Evolutionary conservation across 2,113 vertebrate species (phyloP).

Genomic region (Phylloscopus whistleri): DNA sequence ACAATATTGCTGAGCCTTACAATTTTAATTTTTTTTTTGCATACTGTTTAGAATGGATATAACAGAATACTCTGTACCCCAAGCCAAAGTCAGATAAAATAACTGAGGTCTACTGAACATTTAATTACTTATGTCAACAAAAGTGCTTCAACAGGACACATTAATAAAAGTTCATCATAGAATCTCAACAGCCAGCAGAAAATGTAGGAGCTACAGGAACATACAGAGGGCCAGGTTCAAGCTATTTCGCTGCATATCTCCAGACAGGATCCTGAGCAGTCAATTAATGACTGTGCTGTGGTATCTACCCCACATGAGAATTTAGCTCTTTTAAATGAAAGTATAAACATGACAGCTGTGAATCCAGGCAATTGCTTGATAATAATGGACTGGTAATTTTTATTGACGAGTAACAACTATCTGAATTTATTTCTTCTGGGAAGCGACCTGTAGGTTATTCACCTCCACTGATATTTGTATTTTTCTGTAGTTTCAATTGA

Average conservation of each 20-base stretch:
- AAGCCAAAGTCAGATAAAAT: not conserved
- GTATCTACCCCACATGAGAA: not conserved
- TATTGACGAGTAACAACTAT: not conserved
- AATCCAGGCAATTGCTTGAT: not conserved
- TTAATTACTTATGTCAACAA: not conserved
- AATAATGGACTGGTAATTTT: not conserved
- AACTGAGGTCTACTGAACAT: not conserved
- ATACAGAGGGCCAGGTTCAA: not conserved
- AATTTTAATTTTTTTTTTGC: rapidly evolving
- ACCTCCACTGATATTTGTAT: not conserved
- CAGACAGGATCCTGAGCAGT: not conserved
- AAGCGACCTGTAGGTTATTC: not conserved
- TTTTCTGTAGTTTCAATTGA: not conserved
- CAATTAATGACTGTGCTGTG: not conserved
- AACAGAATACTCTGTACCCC: not conserved
- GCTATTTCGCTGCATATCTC: not conserved
- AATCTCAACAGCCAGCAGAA: rapidly evolving
- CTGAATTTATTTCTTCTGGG: not conserved
- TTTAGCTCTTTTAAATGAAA: not conserved
- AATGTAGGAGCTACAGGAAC: not conserved
- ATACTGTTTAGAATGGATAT: not conserved
- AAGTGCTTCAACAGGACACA: not conserved
- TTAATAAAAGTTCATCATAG: not conserved
- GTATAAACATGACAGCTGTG: not conserved
- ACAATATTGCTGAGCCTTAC: not conserved